Percentiles rank a stretch among this genome's conserved stretches.
These are phyloP conservation scores for Ranitomeya imitator DNA, from an alignment of 2,113 vertebrate species.

Conservation along the genomic window DNA sequence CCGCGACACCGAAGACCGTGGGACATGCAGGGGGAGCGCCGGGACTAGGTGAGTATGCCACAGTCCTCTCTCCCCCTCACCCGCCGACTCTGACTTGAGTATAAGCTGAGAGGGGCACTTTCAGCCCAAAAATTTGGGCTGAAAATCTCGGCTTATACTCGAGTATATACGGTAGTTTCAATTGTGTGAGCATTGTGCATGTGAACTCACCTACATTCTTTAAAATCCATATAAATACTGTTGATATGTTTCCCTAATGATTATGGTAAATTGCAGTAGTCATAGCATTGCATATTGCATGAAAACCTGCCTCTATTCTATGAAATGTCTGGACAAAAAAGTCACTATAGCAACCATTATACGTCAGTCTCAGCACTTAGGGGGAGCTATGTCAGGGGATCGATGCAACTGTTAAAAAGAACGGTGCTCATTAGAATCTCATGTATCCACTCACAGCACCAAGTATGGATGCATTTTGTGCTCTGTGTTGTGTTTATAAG, in stretches of 20 bases:
- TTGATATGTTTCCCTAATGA: background rate
- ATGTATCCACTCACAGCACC: background rate
- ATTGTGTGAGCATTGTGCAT: background rate
- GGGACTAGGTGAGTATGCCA: too few relatives aligned
- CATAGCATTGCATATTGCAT: background rate
- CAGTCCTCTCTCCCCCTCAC: too few relatives aligned
- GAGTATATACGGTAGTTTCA: too few relatives aligned
- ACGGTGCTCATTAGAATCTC: background rate
- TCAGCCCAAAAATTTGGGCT: too few relatives aligned
- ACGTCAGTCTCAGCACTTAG: slow-evolving; percentile 13
- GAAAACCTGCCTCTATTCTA: background rate
- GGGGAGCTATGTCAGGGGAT: background rate
- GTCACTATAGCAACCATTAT: background rate
- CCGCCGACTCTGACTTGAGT: too few relatives aligned
- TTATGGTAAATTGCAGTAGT: background rate
- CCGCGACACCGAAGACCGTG: too few relatives aligned
- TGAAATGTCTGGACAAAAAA: background rate
- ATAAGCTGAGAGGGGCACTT: too few relatives aligned
- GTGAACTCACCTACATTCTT: background rate
- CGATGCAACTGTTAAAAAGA: background rate
- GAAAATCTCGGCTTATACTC: too few relatives aligned
- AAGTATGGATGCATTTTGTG: background rate
- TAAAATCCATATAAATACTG: background rate
- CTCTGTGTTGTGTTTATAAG: background rate
- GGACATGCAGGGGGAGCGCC: too few relatives aligned